These are phyloP conservation scores for Pachyuromys duprasi DNA, from an alignment of 2,797 vertebrate species.

Conservation along the genomic window DNA sequence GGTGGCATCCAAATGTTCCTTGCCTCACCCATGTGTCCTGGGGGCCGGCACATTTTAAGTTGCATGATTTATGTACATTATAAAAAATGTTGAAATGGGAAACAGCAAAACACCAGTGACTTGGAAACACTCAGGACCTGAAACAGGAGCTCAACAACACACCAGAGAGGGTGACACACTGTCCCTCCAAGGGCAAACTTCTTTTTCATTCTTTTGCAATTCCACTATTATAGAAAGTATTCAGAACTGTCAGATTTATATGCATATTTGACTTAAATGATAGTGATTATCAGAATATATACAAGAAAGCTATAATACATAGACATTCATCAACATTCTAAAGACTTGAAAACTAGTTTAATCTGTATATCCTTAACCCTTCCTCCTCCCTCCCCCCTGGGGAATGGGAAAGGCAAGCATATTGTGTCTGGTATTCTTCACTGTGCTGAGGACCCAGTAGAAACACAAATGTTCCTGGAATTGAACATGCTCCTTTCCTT, in stretches of 20 bases:
- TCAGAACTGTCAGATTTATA: not conserved
- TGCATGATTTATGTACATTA: not conserved
- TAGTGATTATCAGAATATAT: not conserved
- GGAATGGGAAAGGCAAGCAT: fast-evolving
- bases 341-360: not conserved
- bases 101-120: not conserved
- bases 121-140: too few relatives aligned
- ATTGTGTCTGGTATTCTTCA: not conserved
- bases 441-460: not conserved
- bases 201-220: not conserved
- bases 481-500: not conserved
- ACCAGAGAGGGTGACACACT: fast-evolving
- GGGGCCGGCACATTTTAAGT: not conserved
- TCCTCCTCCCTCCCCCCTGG: too few relatives aligned
- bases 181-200: not conserved
- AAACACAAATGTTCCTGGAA: not conserved
- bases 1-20: fast-evolving
- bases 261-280: not conserved
- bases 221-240: not conserved
- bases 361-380: fast-evolving
- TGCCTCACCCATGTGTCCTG: not conserved
- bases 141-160: too few relatives aligned
- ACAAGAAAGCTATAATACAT: not conserved
- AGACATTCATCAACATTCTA: not conserved
- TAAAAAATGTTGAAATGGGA: not conserved